A percentile compares a stretch with the other conserved stretches of the same genome.
Evolutionary conservation across 2,113 vertebrate genomes (phyloP).

Genomic region (Marcusenius ussheri): DNA sequence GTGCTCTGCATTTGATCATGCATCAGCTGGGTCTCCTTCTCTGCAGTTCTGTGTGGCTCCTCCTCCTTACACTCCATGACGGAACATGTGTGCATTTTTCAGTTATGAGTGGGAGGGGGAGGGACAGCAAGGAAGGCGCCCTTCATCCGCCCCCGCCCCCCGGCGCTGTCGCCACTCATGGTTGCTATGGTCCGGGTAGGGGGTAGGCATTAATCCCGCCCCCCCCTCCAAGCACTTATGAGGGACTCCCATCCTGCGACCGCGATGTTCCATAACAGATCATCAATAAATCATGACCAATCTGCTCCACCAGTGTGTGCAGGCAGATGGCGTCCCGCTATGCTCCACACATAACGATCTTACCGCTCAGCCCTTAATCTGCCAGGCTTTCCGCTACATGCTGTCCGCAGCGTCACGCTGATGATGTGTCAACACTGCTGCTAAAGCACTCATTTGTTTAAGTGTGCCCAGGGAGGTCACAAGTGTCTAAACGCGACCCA

Average conservation of each 20-base stretch:
- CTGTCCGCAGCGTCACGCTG: not conserved
- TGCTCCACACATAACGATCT: not conserved
- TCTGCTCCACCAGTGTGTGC: not conserved
- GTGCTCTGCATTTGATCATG: not conserved
- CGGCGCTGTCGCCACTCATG: not conserved
- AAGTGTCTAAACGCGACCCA: too few species aligned
- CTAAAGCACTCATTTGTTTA: not conserved
- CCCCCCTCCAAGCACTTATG: not conserved
- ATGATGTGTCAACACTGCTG: not conserved
- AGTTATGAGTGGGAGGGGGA: not conserved
- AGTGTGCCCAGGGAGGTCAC: not conserved
- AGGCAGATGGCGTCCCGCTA: not conserved
- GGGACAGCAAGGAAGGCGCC: not conserved
- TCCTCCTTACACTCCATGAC: not conserved
- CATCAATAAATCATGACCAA: conserved; percentile 8
- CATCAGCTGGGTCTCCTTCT: not conserved
- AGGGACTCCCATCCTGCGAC: not conserved
- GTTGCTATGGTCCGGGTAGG: not conserved
- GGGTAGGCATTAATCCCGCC: not conserved
- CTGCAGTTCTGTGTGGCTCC: not conserved
- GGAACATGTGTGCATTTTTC: not conserved
- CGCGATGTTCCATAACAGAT: not conserved
- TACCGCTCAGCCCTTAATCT: not conserved
- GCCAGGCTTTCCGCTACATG: not conserved
- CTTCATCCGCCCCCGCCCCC: not conserved